Evolutionary conservation across 2,797 vertebrate species (phyloP).

Genomic region (Carapus acus): DNA sequence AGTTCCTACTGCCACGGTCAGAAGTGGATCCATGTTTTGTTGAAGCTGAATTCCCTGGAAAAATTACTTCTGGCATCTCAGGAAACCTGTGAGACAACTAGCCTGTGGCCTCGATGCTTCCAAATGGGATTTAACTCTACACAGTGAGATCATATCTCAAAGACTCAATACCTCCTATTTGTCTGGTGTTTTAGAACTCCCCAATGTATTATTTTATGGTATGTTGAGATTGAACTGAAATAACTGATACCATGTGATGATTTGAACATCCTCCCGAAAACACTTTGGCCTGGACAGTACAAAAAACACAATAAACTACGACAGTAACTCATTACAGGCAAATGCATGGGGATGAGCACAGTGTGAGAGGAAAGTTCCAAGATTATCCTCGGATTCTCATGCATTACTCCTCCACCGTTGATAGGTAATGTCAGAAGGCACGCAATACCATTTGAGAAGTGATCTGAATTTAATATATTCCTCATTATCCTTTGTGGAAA

Average conservation of each 20-base stretch:
- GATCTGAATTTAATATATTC: background rate
- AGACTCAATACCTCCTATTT: slow-evolving; percentile 23
- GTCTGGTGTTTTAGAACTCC: slow-evolving; percentile 25
- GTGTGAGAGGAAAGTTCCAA: background rate
- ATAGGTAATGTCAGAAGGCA: background rate
- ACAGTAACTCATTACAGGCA: background rate
- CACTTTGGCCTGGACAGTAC: background rate
- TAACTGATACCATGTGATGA: slow-evolving; percentile 1
- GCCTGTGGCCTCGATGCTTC: slow-evolving; percentile 29
- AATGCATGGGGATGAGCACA: background rate
- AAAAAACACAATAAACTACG: background rate
- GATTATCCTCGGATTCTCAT: too few relatives aligned
- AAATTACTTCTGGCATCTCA: slow-evolving; percentile 35
- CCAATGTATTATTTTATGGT: slow-evolving; percentile 19
- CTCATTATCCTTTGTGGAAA: too few relatives aligned
- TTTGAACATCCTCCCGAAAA: slow-evolving; percentile 10
- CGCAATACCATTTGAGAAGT: background rate
- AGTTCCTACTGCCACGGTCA: slow-evolving; percentile 10
- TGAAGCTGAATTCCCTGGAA: slow-evolving; percentile 27
- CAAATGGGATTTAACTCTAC: slow-evolving; percentile 25
- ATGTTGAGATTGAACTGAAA: slow-evolving; percentile 27
- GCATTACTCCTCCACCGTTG: background rate
- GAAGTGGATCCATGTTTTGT: slow-evolving; percentile 19
- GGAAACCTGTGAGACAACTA: slow-evolving; percentile 42
- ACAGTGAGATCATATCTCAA: slow-evolving; percentile 3